Percentiles rank a stretch among this genome's conserved stretches.
Conservation (phyloP, 2,113 vertebrate genomes). For the Microtus montanus region DNA sequence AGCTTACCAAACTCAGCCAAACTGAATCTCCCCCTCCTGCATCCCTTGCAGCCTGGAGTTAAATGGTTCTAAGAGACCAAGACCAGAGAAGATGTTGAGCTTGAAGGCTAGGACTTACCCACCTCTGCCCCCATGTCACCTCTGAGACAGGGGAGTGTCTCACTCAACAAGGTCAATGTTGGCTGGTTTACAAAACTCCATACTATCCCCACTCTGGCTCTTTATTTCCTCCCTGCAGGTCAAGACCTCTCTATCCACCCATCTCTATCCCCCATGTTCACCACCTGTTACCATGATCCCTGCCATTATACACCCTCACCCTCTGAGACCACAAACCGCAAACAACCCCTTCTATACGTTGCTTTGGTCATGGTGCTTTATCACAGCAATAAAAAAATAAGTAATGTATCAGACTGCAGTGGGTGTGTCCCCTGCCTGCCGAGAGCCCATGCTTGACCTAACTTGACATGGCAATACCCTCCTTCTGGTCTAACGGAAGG, state of each 20-base stretch:
- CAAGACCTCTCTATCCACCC: neutral
- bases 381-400: neutral
- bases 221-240: neutral
- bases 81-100: conserved; percentile 36
- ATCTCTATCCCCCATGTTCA: no score
- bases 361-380: neutral
- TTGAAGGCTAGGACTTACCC: conserved; percentile 48
- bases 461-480: neutral
- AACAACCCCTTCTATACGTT: neutral
- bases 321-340: neutral
- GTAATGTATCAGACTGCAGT: neutral
- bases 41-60: accelerated
- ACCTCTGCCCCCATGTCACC: accelerated
- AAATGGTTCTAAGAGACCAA: accelerated
- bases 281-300: neutral
- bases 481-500: neutral
- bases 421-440: neutral
- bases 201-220: neutral
- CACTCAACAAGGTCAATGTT: neutral
- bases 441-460: no score
- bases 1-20: neutral
- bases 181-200: neutral
- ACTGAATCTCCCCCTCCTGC: accelerated
- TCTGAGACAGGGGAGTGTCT: accelerated
- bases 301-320: neutral